These are phyloP conservation scores for Dipodomys ordii DNA, from an alignment of 2,113 vertebrate genomes.

Conservation along the genomic window DNA sequence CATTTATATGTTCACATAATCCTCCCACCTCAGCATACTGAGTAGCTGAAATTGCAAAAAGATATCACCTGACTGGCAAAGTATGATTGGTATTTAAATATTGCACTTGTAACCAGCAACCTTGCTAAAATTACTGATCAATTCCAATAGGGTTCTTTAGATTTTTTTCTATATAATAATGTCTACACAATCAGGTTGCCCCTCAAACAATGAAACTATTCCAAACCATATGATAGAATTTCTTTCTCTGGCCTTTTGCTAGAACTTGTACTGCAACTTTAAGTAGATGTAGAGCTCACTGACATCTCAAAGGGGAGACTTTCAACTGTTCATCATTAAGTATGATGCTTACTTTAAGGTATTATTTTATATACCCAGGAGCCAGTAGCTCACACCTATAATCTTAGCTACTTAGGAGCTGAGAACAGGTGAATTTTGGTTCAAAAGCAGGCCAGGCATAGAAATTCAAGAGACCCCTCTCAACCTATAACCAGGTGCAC, in stretches of 20 bases:
- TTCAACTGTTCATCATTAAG: too few relatives aligned
- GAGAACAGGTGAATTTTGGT: too few relatives aligned
- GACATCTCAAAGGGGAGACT: not conserved
- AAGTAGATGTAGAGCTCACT: not conserved
- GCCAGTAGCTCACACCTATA: too few relatives aligned
- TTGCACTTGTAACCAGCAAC: not conserved
- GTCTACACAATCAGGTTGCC: not conserved
- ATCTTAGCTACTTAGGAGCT: too few relatives aligned
- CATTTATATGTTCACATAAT: not conserved
- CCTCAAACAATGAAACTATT: not conserved
- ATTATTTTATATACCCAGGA: not conserved
- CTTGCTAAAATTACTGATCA: conserved; percentile 32
- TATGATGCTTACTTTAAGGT: conserved; percentile 3
- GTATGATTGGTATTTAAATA: conserved; percentile 5
- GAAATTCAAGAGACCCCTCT: too few relatives aligned
- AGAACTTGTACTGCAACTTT: not conserved
- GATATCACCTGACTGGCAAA: not conserved
- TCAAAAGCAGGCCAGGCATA: too few relatives aligned
- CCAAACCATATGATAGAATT: not conserved
- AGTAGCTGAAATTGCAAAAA: not conserved
- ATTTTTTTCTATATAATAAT: not conserved
- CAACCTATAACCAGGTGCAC: too few relatives aligned
- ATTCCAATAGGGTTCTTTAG: conserved; percentile 40
- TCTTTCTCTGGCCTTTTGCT: conserved; percentile 11
- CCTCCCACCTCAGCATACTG: not conserved